Percentiles rank a stretch among this genome's conserved stretches.
Conservation (phyloP, 2,113 vertebrate species). For the Bujurquina vittata region DNA sequence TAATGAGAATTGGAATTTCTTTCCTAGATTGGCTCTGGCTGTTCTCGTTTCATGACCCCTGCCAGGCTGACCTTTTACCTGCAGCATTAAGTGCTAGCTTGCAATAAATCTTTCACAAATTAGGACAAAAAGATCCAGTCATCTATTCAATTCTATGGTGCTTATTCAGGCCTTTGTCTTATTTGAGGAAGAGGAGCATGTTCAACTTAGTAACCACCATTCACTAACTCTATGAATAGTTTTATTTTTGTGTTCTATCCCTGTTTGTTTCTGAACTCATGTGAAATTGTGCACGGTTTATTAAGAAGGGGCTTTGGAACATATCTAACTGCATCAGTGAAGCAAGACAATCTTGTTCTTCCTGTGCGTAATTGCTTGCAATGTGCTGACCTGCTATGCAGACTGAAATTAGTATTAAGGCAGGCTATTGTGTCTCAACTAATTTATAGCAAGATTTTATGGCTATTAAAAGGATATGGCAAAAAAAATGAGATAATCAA, state of each 20-base stretch:
- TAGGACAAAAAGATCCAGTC: not conserved
- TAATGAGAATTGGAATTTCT: too few relatives aligned
- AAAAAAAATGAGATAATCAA: conserved; percentile 23
- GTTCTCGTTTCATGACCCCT: too few relatives aligned
- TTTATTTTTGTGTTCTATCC: not conserved
- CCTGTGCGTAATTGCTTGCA: not conserved
- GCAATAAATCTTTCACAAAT: too few relatives aligned
- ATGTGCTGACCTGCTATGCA: conserved; percentile 27
- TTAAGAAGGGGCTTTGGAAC: not conserved
- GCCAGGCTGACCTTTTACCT: too few relatives aligned
- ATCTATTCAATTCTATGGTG: not conserved
- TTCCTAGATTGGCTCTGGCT: too few relatives aligned
- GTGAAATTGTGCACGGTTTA: not conserved
- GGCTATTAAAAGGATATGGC: conserved; percentile 31
- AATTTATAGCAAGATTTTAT: conserved; percentile 30
- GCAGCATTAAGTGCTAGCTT: too few relatives aligned
- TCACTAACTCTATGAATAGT: not conserved
- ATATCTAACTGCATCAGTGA: not conserved
- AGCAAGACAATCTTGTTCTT: not conserved
- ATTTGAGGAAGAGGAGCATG: not conserved
- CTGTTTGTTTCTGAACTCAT: not conserved
- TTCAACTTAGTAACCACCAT: not conserved
- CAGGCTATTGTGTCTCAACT: conserved; percentile 17
- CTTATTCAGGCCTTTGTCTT: not conserved
- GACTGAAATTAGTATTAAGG: conserved; percentile 3